Conservation (phyloP, 1,140 invertebrate species). For the Pseudomyrmex gracilis region DNA sequence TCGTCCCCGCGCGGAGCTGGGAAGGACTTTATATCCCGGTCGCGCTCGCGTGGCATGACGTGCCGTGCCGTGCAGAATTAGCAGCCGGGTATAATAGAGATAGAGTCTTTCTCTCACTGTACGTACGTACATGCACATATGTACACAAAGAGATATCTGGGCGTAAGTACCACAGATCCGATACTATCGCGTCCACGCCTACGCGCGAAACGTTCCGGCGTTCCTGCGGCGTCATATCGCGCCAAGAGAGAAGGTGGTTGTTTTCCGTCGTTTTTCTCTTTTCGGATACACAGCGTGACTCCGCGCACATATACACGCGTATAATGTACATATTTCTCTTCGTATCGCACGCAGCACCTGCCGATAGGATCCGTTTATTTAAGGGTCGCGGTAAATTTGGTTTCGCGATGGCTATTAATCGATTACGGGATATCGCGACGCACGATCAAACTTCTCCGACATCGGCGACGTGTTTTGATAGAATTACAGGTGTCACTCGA, state of each 20-base stretch:
- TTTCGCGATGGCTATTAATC: constrained; percentile 34
- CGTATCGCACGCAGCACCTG: constrained; percentile 27
- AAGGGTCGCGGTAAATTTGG: constrained; percentile 40
- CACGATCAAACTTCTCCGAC: background rate
- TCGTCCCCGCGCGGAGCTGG: constrained; percentile 9
- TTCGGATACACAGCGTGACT: background rate
- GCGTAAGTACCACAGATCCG: constrained; percentile 48
- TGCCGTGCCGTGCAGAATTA: constrained; percentile 56
- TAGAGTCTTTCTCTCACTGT: constrained; percentile 12
- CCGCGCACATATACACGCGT: no score
- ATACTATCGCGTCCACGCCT: constrained; percentile 57
- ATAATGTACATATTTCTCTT: constrained; percentile 14
- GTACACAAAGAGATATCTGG: constrained; percentile 25
- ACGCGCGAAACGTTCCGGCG: constrained; percentile 30
- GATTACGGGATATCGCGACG: constrained; percentile 35
- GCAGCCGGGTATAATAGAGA: constrained; percentile 65
- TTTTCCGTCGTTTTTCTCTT: constrained; percentile 34
- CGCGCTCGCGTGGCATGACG: background rate
- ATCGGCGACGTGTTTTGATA: background rate
- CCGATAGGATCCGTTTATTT: constrained; percentile 46
- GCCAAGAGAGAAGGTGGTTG: constrained; percentile 1
- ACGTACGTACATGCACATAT: constrained; percentile 13
- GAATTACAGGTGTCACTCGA: constrained; percentile 3
- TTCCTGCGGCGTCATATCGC: constrained; percentile 47
- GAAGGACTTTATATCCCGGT: constrained; percentile 30